Percentiles rank a stretch among this genome's conserved stretches.
These are phyloP conservation scores for Thymelicus lineola DNA, from an alignment of 2,888 invertebrate species.

Conservation along the genomic window DNA sequence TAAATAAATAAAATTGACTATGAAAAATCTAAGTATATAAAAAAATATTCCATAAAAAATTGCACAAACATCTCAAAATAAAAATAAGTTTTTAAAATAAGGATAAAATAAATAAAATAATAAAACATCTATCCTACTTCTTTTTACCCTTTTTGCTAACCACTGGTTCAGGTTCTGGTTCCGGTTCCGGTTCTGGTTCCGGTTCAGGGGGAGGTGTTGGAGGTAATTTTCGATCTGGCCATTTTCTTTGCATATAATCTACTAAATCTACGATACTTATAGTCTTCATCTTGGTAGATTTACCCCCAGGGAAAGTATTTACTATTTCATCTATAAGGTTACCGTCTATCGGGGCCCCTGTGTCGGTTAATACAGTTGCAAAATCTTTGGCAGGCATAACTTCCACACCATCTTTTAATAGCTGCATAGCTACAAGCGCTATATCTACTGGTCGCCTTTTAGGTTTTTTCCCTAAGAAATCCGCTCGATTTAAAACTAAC, in stretches of 20 bases:
- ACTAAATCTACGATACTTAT: conserved; percentile 54
- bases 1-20: neutral
- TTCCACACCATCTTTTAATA: conserved; percentile 54
- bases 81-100: neutral
- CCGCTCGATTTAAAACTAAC: conserved; percentile 59
- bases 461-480: conserved; percentile 55
- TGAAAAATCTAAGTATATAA: neutral
- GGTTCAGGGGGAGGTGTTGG: conserved; percentile 61
- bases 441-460: conserved; percentile 58
- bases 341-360: conserved; percentile 53
- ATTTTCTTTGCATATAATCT: conserved; percentile 64
- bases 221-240: conserved; percentile 66
- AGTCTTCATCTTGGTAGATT: conserved; percentile 52
- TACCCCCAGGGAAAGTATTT: conserved; percentile 55
- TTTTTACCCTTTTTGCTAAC: conserved; percentile 39
- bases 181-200: conserved; percentile 47
- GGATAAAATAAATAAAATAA: neutral
- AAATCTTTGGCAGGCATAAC: conserved; percentile 55
- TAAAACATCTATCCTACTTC: conserved; percentile 32
- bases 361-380: conserved; percentile 40
- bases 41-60: neutral
- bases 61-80: neutral
- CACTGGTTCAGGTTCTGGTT: conserved; percentile 32
- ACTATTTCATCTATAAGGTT: conserved; percentile 58
- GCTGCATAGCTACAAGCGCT: conserved; percentile 54